Conservation (phyloP, 2,113 vertebrate species). For the Lanius ludovicianus region DNA sequence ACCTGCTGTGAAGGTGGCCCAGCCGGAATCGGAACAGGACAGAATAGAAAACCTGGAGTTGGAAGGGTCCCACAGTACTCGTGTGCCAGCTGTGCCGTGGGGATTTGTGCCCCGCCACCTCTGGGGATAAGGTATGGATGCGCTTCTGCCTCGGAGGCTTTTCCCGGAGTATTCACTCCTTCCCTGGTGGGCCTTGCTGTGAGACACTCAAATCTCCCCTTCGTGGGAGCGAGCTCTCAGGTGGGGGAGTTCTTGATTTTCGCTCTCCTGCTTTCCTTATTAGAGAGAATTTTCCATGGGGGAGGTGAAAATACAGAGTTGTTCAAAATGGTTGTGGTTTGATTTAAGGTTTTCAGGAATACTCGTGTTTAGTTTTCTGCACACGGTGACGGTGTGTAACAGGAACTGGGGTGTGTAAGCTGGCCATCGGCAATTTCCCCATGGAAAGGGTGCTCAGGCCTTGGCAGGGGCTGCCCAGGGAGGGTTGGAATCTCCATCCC, state of each 20-base stretch:
- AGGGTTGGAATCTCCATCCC: not conserved
- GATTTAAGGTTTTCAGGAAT: not conserved
- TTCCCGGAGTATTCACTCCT: not conserved
- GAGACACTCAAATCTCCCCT: not conserved
- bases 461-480: not conserved
- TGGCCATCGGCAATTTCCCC: too few species aligned
- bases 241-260: not conserved
- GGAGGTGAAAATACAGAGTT: not conserved
- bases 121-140: rapidly evolving
- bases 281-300: not conserved
- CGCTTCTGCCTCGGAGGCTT: not conserved
- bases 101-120: too few species aligned
- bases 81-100: not conserved
- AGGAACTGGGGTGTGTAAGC: too few species aligned
- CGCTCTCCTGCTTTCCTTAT: not conserved
- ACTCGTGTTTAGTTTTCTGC: not conserved
- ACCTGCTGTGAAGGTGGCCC: not conserved
- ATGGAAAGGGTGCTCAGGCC: not conserved
- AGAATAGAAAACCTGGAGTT: rapidly evolving
- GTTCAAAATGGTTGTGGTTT: not conserved
- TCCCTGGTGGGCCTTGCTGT: not conserved
- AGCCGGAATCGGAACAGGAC: not conserved
- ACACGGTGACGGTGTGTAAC: too few species aligned
- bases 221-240: not conserved
- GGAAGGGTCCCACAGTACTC: not conserved